Evolutionary conservation across 1,140 invertebrate genomes (phyloP).

Genomic region (Aphaenogaster rudis): DNA sequence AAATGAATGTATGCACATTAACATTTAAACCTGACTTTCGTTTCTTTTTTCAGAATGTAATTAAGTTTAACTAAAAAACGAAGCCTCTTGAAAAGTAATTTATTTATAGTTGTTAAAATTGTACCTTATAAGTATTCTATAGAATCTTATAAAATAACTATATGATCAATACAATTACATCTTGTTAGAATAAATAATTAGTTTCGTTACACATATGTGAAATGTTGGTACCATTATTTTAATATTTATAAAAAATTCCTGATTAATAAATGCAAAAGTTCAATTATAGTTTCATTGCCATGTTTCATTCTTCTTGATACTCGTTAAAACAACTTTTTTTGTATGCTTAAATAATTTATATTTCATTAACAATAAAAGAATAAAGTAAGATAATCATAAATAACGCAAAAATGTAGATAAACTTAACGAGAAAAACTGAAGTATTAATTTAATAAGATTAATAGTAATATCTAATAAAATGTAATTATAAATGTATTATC

Average conservation of each 20-base stretch:
- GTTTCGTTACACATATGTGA: conserved; percentile 43
- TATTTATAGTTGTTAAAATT: conserved; percentile 56
- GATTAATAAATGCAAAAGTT: conserved; percentile 34
- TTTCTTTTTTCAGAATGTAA: conserved; percentile 26
- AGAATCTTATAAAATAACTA: conserved; percentile 22
- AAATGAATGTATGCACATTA: conserved; percentile 27
- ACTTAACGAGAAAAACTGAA: not conserved
- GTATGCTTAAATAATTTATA: not conserved
- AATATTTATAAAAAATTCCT: conserved; percentile 19
- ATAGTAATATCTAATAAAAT: conserved; percentile 23
- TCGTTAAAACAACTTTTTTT: not conserved
- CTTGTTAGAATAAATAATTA: conserved; percentile 63
- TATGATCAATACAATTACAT: conserved; percentile 25
- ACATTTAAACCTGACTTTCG: conserved; percentile 22
- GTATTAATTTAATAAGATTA: not conserved
- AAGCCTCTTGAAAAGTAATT: conserved; percentile 26
- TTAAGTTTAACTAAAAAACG: conserved; percentile 24
- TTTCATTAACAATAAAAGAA: not conserved
- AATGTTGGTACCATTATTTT: conserved; percentile 45
- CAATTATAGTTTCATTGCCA: not conserved
- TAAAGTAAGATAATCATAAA: not conserved
- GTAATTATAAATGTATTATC: not conserved
- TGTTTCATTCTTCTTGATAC: conserved; percentile 35
- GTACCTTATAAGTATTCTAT: conserved; percentile 44
- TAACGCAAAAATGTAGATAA: not conserved